These are phyloP conservation scores for Lapara coniferarum DNA, from an alignment of 2,888 invertebrate species.

Conservation along the genomic window DNA sequence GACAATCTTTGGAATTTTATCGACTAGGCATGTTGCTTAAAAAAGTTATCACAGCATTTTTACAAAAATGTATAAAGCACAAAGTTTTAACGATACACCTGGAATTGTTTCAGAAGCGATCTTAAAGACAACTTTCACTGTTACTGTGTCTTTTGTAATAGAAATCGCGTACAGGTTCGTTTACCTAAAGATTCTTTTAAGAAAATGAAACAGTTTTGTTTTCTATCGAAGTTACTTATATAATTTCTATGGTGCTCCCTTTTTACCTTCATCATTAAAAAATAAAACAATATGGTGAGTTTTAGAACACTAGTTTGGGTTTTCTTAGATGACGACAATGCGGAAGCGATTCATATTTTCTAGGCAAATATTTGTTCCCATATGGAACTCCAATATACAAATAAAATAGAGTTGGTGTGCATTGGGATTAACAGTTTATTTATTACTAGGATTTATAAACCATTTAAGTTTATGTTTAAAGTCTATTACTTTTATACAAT, in stretches of 20 bases:
- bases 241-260: too few relatives aligned
- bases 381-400: too few relatives aligned
- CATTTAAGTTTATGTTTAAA: not conserved
- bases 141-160: not conserved
- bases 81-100: conserved; percentile 17
- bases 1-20: conserved; percentile 5
- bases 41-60: not conserved
- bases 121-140: not conserved
- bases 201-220: not conserved
- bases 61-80: not conserved
- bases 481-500: not conserved
- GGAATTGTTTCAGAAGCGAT: not conserved
- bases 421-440: too few relatives aligned
- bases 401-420: too few relatives aligned
- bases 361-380: too few relatives aligned
- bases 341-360: too few relatives aligned
- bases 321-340: too few relatives aligned
- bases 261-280: too few relatives aligned
- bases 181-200: not conserved
- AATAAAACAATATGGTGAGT: too few relatives aligned
- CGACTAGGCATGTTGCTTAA: not conserved
- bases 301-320: too few relatives aligned
- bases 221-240: not conserved
- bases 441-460: too few relatives aligned
- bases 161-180: not conserved